Base-by-base conservation (phyloP, 2,888 invertebrate genomes). In the Dicycla oo region DNA sequence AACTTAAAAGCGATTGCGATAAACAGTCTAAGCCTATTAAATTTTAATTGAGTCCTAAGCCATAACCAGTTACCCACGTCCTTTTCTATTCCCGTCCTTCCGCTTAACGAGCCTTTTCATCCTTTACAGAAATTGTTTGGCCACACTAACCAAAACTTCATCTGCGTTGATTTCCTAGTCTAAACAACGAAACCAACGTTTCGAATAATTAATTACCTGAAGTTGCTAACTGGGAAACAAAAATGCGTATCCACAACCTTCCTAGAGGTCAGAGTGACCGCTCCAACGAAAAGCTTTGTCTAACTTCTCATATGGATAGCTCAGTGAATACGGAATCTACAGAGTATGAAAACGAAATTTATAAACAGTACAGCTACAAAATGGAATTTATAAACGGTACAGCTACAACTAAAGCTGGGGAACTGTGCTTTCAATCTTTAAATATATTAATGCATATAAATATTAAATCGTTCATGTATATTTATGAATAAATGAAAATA, bases 161-260 rank as follows among this genome's bases (percentile, higher is more conserved):
- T 47, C 43, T 67, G 47, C 58, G 47, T 69, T 67, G 62, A 78
- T 58, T 78, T 77, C 49, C 61, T 34, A 76, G 54, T 64, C 38
- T 30, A 64, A 80, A 82, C 69, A 68, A 51, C 30, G 67, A 66
- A 72, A 80, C 80, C 69, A 68, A 75, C 47, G 47, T 68, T 62
- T 40, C 62, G 49, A 75, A 73, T 81, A 78, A 81, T 78, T 78
- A 81, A 81, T 81, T 69, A 69, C 38, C 72, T 54, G 54, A 63
- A 74, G 49, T 18, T 51, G 58, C 30, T 51, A 53, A 56, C 57
- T 11, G 30, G 47, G 26, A 47, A 62, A 66, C 54, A 51, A 61
- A 72, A 81, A 57, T 58, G 63, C 26, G 61, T 69, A 51, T 20
- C 54, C 43, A 49, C 18, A 51, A 51, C 56, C 60, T 69, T 69